Evolutionary conservation across 2,888 invertebrate genomes (phyloP), one percentile per base, ranked within the genome.

Genomic region (Cephus pulcher): DNA sequence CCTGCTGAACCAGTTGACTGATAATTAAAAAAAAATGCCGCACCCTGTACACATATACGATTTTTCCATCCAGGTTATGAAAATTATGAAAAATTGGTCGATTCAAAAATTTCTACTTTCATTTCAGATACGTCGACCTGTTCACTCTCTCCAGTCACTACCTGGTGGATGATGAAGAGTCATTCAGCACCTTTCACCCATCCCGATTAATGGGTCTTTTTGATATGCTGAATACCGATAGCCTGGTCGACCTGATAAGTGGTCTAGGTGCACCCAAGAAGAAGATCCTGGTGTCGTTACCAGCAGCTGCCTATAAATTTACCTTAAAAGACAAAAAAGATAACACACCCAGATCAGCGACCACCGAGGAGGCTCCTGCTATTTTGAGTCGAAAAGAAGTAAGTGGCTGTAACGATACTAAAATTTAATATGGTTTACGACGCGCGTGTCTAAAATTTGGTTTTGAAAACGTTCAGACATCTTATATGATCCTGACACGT

Each of bases 221-320:
- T 93, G 96, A 96, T 85, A 95, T 96, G 93, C 94, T 95, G 90
- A 96, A 96, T 86, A 95, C 95, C 88, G 96, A 96, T 89, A 96
- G 96, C 74, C 93, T 96, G 74, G 94, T 96, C 75, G 96, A 96
- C 89, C 92, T 96, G 77, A 94, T 95, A 11, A 93, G 93, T 0
- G 95, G 96, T 34, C 92, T 96, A 74, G 95, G 96, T 80, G 94
- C 95, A n/a, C 94, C 95, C 30, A 92, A 95, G 75, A 93, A 94
- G 32, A 96, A 96, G 90, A 88, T 97, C 34, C 93, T 96, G 32
- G 93, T 96, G 86, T 94, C 96, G 3, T 91, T 96, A 0, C 96
- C 96, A 0, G 95, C 95, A 0, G 94, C 94, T 34, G 96, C 94
- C 0, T 94, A 93, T 80, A 93, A 94, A 89, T 97, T 96, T 91